Conservation (phyloP, 2,113 vertebrate genomes). For the Etia nguti region DNA sequence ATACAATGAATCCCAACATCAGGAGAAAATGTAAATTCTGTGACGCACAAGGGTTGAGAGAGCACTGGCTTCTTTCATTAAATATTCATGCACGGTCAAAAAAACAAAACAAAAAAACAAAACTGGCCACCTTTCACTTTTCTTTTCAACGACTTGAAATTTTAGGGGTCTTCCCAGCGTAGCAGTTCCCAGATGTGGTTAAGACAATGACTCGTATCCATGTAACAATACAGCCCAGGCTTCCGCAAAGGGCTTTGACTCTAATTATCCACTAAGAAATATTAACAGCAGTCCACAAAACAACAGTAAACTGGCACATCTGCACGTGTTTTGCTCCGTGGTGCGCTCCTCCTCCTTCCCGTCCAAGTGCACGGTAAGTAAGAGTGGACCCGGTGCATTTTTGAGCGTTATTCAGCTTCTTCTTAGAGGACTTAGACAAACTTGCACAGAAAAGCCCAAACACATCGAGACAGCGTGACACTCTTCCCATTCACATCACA, state of each 20-base stretch:
- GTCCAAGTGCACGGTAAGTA: background rate
- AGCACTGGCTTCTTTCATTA: background rate
- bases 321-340: conserved; percentile 22
- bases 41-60: conserved; percentile 10
- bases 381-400: background rate
- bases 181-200: background rate
- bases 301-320: background rate
- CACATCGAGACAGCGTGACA: background rate
- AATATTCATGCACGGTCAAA: background rate
- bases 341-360: background rate
- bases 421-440: conserved; percentile 21
- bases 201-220: background rate
- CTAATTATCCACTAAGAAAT: background rate
- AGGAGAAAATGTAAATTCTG: background rate
- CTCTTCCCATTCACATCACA: conserved; percentile 25
- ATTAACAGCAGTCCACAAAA: background rate
- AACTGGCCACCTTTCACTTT: conserved; percentile 53
- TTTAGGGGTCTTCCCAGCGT: background rate
- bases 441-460: background rate
- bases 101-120: too few species aligned
- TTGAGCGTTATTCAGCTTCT: background rate
- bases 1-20: background rate
- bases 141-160: background rate
- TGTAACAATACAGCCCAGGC: background rate
- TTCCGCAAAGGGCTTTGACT: background rate